Base-by-base conservation (phyloP, 1,140 invertebrate genomes). In the Telenomus remus region DNA sequence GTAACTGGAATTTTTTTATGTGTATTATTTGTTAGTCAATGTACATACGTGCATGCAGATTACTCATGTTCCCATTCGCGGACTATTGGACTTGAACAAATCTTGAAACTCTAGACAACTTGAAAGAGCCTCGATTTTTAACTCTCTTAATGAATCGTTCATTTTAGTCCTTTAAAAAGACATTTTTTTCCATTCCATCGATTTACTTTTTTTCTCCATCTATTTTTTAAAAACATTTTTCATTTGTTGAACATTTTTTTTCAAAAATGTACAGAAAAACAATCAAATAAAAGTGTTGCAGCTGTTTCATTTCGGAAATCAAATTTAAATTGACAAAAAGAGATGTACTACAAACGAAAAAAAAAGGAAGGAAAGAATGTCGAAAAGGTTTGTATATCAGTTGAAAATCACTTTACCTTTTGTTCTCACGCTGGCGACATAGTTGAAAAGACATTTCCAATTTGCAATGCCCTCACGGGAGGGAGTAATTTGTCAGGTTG, bases 401-500 rank as follows among this genome's bases (percentile, higher is more conserved):
- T 27, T 27, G 19, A 3, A n/a, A 27, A 27, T 39, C 37, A 11
- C 2, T 2, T n/a, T 39, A 9, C n/a, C 37, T 39, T n/a, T 39
- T n/a, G 9, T n/a, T 39, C 37, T 39, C 37, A 16, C 27, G 12
- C 34, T 63, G 11, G 13, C 27, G 12, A 9, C 8, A 15, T 12
- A 37, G 46, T 63, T 13, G 13, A 39, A 48, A 47, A 44, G 8
- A 42, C 19, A 27, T 27, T 27, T 27, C 19, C 19, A 27, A 27
- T 27, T 27, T 27, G 19, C 19, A 27, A 27, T 27, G 19, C 19
- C 6, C 19, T 27, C 19, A 27, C 6, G 19, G 19, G 19, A 27
- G 19, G 15, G 39, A 44, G 53, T 13, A 66, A 66, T 56, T 57
- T 66, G 54, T 66, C 46, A 66, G 39, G 34, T 56, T 56, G 48